phyloP scores from a whole-genome alignment of 2,797 vertebrate genomes.

The Linurgus olivaceus region DNA sequence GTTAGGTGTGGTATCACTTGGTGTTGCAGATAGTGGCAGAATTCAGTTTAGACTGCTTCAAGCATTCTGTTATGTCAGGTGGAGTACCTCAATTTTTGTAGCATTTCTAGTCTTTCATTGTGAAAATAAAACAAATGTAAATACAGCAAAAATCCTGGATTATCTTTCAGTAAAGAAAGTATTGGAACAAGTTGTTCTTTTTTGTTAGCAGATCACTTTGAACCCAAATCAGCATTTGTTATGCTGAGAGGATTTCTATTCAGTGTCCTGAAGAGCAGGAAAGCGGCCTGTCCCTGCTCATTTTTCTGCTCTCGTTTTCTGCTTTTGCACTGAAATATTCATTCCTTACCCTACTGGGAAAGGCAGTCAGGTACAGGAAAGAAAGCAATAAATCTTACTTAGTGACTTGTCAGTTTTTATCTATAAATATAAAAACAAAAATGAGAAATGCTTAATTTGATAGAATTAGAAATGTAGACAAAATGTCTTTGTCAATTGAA shows the following conservation, averaged over 20 bases:
- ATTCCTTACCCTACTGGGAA: conserved; percentile 52
- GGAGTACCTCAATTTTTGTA: background rate
- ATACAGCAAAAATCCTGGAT: background rate
- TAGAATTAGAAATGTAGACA: conserved; percentile 34
- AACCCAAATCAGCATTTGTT: conserved; percentile 23
- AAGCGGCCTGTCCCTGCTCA: conserved; percentile 20
- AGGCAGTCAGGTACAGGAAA: conserved; percentile 50
- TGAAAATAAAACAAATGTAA: background rate
- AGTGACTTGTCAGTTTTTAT: conserved; percentile 65
- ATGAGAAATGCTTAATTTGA: conserved; percentile 51
- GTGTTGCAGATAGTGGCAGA: background rate
- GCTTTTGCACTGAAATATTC: conserved; percentile 52
- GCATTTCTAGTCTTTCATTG: background rate
- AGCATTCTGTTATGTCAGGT: background rate
- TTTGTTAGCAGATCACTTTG: conserved; percentile 30
- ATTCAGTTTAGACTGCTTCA: background rate
- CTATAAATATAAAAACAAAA: conserved; percentile 47
- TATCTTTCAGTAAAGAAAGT: conserved; percentile 14
- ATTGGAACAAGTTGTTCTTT: conserved; percentile 14
- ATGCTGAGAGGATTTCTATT: conserved; percentile 31
- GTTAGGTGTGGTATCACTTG: background rate
- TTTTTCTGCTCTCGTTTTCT: conserved; percentile 59
- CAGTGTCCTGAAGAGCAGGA: conserved; percentile 1
- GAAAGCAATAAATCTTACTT: conserved; percentile 69
- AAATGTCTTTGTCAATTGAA: conserved; percentile 26